Conservation (phyloP, 2,888 invertebrate species). For the Lycophotia porphyrea region DNA sequence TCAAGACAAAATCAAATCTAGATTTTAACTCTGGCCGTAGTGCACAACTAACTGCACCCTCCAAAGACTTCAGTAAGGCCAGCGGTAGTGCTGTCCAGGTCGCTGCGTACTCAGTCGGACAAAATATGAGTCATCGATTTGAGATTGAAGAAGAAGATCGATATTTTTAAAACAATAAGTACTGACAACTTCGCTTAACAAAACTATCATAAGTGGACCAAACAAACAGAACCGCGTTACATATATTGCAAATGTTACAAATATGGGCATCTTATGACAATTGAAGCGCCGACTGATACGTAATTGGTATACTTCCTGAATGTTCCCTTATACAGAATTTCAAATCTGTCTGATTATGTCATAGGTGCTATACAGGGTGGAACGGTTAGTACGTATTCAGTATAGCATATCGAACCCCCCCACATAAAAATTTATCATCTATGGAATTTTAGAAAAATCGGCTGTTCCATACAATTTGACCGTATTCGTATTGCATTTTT, state of each 20-base stretch:
- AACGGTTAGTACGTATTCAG: neutral
- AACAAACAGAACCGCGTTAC: conserved; percentile 1
- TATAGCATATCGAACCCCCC: neutral
- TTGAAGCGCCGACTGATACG: conserved; percentile 22
- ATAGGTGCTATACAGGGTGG: neutral
- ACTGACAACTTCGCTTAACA: neutral
- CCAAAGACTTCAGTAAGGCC: neutral
- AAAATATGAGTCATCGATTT: neutral
- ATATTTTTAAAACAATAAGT: conserved; percentile 2
- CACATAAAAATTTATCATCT: neutral
- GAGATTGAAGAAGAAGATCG: neutral
- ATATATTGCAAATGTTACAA: neutral
- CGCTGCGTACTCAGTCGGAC: neutral
- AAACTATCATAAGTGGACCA: neutral
- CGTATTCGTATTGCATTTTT: neutral
- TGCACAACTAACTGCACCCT: neutral
- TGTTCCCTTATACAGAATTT: neutral
- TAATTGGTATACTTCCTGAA: conserved; percentile 59
- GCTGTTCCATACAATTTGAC: neutral
- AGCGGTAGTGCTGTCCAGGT: neutral
- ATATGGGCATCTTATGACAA: conserved; percentile 18
- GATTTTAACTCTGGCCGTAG: neutral
- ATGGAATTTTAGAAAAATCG: neutral
- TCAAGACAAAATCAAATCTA: neutral
- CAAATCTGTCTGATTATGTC: conserved; percentile 17